Base-by-base conservation (phyloP, 2,113 vertebrate species). In the Genyomyrus donnyi region DNA sequence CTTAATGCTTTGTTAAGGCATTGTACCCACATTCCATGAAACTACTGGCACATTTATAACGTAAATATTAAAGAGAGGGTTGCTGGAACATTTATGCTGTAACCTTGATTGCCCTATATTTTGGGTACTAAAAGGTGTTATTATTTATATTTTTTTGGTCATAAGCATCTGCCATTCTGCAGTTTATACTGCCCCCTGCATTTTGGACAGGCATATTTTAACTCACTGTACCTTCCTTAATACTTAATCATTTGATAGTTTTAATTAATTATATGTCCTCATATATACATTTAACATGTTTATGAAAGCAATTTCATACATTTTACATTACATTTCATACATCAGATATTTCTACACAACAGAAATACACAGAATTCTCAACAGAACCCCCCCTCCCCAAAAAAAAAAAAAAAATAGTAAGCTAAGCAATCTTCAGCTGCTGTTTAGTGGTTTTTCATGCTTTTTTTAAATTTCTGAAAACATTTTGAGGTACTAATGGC, bases 141-240 rank as follows among this genome's bases (percentile, higher is more conserved):
- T 84, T 48, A n/a, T 86, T 27, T 52, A 49, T 31, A 27, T 11
- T 86, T 35, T 15, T 53, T 53, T 49, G 24, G 4, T 27, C 15
- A 31, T 31, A 1, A 3, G 27, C 31, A 87, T 87, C 27, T 42
- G 11, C 27, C 45, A 24, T 87, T 46, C 85, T 19, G 53, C 5
- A 19, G 49, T 87, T 91, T 77, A 91, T 90, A 94, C 94, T 96
- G 95, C 94, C 96, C 94, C 94, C 94, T 93, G 58, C 35, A 93
- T 95, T 94, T 89, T 17, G 6, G 2, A 85, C 24, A 46, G 74
- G 17, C 45, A 13, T 53, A 27, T 13, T n/a, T 52, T 31, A 21
- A 15, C 3, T 35, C 11, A 15, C 53, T 27, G n/a, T 11, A 46
- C 49, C 83, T 85, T 85, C n/a, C 9, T 10, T 48, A 45, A 45